phyloP scores from a whole-genome alignment of 2,113 vertebrate species.

The Puntigrus tetrazona region DNA sequence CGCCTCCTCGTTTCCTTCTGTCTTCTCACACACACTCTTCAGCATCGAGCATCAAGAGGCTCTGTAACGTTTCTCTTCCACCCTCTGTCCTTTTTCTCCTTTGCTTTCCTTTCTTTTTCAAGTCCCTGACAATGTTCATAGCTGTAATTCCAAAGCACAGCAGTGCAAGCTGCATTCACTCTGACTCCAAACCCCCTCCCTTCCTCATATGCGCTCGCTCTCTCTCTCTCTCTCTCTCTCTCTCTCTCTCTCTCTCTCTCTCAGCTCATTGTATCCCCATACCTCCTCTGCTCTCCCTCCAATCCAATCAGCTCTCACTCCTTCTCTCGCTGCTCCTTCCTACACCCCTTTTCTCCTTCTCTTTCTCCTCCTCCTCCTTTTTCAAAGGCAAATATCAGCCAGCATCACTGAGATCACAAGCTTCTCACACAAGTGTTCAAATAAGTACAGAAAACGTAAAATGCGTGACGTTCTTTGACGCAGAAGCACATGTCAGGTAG shows the following conservation, averaged over 20 bases:
- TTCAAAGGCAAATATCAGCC: conserved; percentile 36
- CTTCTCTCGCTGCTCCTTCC: conserved; percentile 52
- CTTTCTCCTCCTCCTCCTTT: conserved; percentile 39
- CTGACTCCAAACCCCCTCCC: conserved; percentile 67
- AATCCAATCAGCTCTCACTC: conserved; percentile 72
- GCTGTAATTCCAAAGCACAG: conserved; percentile 69
- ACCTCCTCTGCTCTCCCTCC: conserved; percentile 72
- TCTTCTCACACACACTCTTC: conserved; percentile 9
- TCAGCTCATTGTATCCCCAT: conserved; percentile 72
- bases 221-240: conserved; percentile 56
- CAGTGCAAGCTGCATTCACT: conserved; percentile 75
- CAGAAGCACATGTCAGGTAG: background rate
- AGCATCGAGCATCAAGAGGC: conserved; percentile 17
- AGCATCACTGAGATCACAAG: conserved; percentile 29
- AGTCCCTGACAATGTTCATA: conserved; percentile 63
- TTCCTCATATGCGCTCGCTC: conserved; percentile 55
- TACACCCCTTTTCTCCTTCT: conserved; percentile 48
- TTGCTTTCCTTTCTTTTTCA: conserved; percentile 55
- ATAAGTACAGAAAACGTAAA: conserved; percentile 1
- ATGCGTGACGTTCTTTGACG: background rate
- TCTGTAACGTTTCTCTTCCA: conserved; percentile 56
- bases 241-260: conserved; percentile 62
- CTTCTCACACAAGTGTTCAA: conserved; percentile 22
- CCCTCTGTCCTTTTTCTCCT: conserved; percentile 65
- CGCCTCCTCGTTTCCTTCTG: conserved; percentile 14